Conservation (phyloP, 1,140 invertebrate genomes). For the Batillaria attramentaria region DNA sequence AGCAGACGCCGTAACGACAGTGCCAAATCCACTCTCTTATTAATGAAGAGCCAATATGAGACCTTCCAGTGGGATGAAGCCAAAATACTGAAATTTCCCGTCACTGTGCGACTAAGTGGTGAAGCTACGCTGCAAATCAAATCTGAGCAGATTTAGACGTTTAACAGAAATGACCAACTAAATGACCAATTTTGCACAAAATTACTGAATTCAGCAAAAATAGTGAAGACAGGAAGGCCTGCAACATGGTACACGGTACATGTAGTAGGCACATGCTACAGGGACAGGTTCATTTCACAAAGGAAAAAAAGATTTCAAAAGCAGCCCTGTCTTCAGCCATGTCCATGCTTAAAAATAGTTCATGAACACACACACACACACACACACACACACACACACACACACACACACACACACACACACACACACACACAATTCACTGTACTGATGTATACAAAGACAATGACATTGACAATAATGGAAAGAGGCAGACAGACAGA, state of each 20-base stretch:
- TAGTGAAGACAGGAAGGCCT: background rate
- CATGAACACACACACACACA: background rate
- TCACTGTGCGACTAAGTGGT: too few species aligned
- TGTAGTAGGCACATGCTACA: too few species aligned
- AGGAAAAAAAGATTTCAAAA: background rate
- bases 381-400: slow-evolving; percentile 15
- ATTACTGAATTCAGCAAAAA: background rate
- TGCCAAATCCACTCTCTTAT: too few species aligned
- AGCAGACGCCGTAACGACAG: too few species aligned
- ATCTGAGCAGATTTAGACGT: too few species aligned
- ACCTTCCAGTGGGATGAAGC: too few species aligned
- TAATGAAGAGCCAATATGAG: too few species aligned
- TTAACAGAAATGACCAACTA: too few species aligned
- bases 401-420: slow-evolving; percentile 14
- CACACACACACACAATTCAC: background rate
- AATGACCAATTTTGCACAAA: background rate
- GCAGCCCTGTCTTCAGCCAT: background rate
- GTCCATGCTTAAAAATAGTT: background rate
- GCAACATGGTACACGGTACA: background rate
- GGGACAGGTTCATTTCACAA: background rate
- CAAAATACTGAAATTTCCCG: too few species aligned
- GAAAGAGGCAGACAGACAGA: slow-evolving; percentile 8
- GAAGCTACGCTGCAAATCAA: too few species aligned
- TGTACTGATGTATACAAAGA: background rate
- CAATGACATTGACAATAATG: background rate